phyloP scores from a whole-genome alignment of 2,797 vertebrate species.

The Staurois parvus region DNA sequence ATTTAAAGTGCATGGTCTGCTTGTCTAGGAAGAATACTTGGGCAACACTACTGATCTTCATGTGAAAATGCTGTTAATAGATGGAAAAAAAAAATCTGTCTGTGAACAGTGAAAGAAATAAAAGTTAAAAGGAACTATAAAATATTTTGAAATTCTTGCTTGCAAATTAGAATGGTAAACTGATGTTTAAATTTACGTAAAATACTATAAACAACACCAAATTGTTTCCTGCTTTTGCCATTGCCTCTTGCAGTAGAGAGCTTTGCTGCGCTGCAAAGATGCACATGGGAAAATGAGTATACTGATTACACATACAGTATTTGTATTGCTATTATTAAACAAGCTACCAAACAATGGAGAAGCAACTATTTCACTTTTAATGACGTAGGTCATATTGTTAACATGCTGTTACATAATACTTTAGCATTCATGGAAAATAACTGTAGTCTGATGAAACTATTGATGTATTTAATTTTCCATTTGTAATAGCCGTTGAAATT shows the following conservation, averaged over 20 bases:
- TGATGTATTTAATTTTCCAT: neutral
- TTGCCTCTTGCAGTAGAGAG: too few species aligned
- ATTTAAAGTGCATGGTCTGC: too few species aligned
- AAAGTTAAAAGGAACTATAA: too few species aligned
- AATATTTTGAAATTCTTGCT: too few species aligned
- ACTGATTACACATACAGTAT: neutral
- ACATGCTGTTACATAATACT: conserved; percentile 15
- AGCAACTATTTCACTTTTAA: neutral
- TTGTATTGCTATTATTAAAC: conserved; percentile 12
- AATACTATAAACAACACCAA: neutral
- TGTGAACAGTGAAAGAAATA: too few species aligned
- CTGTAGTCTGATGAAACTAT: neutral
- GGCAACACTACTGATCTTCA: too few species aligned
- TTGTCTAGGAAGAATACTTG: too few species aligned
- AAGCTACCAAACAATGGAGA: neutral
- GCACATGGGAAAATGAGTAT: neutral
- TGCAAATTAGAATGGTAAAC: too few species aligned
- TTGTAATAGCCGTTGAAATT: too few species aligned
- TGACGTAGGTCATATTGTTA: neutral
- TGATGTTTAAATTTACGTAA: too few species aligned
- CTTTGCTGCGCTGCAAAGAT: neutral
- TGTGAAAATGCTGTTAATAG: too few species aligned
- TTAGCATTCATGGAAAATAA: neutral
- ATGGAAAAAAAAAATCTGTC: too few species aligned
- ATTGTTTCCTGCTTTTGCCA: neutral